These are phyloP conservation scores for Cylas formicarius DNA, from an alignment of 1,140 invertebrate species.

Conservation along the genomic window DNA sequence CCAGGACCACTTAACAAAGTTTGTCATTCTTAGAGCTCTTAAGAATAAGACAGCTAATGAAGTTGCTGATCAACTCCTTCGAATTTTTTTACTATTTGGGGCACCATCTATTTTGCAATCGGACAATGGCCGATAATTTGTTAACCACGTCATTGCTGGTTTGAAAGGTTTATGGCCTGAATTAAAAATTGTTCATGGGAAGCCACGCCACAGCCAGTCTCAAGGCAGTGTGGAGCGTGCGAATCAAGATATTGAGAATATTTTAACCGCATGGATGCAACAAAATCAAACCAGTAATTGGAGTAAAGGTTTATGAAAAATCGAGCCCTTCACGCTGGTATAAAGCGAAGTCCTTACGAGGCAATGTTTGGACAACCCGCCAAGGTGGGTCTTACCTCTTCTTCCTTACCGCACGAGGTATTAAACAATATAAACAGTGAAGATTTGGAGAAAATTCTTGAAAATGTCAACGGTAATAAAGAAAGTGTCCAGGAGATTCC, in stretches of 20 bases:
- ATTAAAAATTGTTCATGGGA: conserved; percentile 24
- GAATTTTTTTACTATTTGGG: conserved; percentile 23
- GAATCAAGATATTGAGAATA: conserved; percentile 14
- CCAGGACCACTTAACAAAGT: no score
- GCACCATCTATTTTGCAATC: conserved; percentile 26
- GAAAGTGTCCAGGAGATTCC: no score
- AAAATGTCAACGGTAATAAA: no score
- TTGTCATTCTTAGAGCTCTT: no score
- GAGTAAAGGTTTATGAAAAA: conserved; percentile 35
- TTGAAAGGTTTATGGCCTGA: conserved; percentile 24
- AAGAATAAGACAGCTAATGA: no score
- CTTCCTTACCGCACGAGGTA: conserved; percentile 15
- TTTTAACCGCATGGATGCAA: conserved; percentile 6
- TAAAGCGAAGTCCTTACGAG: conserved; percentile 30
- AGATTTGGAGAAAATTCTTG: no score
- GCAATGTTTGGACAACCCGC: conserved; percentile 33
- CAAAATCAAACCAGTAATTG: conserved; percentile 19
- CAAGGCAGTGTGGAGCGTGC: conserved; percentile 21
- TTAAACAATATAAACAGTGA: no score
- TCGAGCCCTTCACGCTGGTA: conserved; percentile 25
- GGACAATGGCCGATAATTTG: conserved; percentile 28
- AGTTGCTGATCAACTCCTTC: no score
- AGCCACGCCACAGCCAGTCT: conserved; percentile 27
- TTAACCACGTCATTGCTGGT: conserved; percentile 21
- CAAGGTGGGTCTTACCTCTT: conserved; percentile 15